Evolutionary conservation across 1,140 invertebrate species (phyloP), one percentile per base, ranked within the genome.

Genomic region (Halesus radiatus): DNA sequence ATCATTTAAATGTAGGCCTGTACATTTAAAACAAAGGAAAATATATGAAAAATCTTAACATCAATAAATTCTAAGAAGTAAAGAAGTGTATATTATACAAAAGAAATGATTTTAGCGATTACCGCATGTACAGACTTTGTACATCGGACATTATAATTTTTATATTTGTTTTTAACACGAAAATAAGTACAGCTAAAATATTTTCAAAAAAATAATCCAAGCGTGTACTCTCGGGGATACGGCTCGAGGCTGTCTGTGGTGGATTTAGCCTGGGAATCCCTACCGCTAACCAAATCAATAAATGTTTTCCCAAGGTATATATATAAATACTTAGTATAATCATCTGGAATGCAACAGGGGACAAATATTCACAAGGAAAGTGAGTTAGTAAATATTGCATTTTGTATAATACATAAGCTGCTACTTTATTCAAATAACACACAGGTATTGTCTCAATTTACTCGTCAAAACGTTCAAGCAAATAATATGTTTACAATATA

Each of bases 331-430:
- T 70, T 81, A 81, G 74, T 54, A 75, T 76, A 79, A 80, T 81
- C 75, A 80, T 81, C 75, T 83, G 82, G 82, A 83, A 83, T 83
- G 82, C 82, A 81, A 83, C 74, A 56, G 80, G 77, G 80, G 78
- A 60, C 73, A 80, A 60, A 56, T 83, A 81, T 83, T 79, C 82
- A 83, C 78, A 83, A 74, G 79, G 82, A 82, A 45, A 72, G 72
- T 75, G 72, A 76, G 32, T 70, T 70, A 73, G 32, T 78, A 56
- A 60, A 79, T 75, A 74, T 79, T 79, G 68, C 78, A 75, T 79
- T 74, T 80, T 77, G 53, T 80, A 82, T 70, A 79, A 81, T 81
- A 64, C 76, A 81, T 58, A 81, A 73, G 54, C 62, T 32, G 72
- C 72, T 74, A 60, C 22, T 13, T 75, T 77, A 81, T 64, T 58